These are phyloP conservation scores for Tachysurus vachellii DNA, from an alignment of 2,113 vertebrate species.

Conservation along the genomic window DNA sequence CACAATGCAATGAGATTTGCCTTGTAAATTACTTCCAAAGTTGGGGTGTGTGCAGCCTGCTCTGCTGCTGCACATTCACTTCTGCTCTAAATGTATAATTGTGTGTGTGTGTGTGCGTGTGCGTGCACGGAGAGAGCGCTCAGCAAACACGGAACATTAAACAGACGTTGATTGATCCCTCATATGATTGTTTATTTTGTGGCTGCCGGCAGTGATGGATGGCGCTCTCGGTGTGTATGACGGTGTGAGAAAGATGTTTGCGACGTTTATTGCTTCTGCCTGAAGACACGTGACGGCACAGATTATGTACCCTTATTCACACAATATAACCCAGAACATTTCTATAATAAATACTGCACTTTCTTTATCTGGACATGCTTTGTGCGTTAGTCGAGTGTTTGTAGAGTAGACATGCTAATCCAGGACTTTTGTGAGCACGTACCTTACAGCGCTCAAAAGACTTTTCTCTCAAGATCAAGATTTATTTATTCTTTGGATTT, in stretches of 20 bases:
- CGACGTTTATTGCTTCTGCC: conserved; percentile 51
- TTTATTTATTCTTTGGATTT: background rate
- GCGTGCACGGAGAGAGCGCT: background rate
- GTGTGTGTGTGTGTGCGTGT: background rate
- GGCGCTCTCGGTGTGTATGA: conserved; percentile 59
- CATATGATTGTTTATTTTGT: conserved; percentile 71
- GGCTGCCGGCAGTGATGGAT: conserved; percentile 66
- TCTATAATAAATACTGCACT: background rate
- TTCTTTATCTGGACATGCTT: background rate
- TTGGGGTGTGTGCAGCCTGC: background rate
- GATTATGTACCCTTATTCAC: background rate
- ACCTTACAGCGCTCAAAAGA: no score
- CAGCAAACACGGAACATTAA: conserved; percentile 62
- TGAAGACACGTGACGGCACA: conserved; percentile 16
- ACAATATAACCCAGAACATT: background rate
- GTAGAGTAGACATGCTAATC: background rate
- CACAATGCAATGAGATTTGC: conserved; percentile 9
- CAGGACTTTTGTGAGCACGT: background rate
- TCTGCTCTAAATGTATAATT: conserved; percentile 28
- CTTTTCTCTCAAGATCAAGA: no score
- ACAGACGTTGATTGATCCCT: conserved; percentile 71
- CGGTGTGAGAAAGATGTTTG: conserved; percentile 46
- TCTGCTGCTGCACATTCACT: conserved; percentile 14
- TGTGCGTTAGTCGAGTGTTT: background rate
- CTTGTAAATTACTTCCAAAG: conserved; percentile 43